Conservation (phyloP, 2,888 invertebrate species). For the Congeria kusceri region DNA sequence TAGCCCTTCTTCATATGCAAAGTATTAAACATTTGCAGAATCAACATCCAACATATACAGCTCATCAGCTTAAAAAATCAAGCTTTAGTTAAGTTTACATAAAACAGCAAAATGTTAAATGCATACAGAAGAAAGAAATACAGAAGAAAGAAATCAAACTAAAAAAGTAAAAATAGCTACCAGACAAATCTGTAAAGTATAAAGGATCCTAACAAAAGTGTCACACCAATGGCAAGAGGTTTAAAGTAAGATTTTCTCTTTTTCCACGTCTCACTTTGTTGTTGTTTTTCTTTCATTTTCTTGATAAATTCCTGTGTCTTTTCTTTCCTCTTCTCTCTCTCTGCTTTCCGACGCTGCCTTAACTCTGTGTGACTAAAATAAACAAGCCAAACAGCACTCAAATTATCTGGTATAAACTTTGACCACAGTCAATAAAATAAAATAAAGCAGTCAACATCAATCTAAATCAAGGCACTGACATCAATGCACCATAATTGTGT, state of each 20-base stretch:
- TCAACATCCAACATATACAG: no score
- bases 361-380: constrained; percentile 68
- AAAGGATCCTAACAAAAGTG: constrained; percentile 70
- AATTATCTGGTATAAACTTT: constrained; percentile 1
- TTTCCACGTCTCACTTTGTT: constrained; percentile 76
- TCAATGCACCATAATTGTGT: no score
- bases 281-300: constrained; percentile 81
- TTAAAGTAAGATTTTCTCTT: constrained; percentile 70
- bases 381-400: constrained; percentile 5
- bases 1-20: no score
- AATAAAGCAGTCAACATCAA: no score
- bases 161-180: constrained; percentile 25
- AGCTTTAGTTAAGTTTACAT: background rate
- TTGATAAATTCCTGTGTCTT: constrained; percentile 79
- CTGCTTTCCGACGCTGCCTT: constrained; percentile 78
- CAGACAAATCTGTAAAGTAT: constrained; percentile 72
- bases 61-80: no score
- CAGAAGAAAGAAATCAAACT: background rate
- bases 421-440: no score
- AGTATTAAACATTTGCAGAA: no score
- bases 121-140: background rate
- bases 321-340: constrained; percentile 72
- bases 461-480: no score
- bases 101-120: background rate
- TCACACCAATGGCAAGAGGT: constrained; percentile 75